A percentile compares a stretch with the other conserved stretches of the same genome.
Conservation (phyloP, 2,113 vertebrate genomes). For the Dromaius novaehollandiae region DNA sequence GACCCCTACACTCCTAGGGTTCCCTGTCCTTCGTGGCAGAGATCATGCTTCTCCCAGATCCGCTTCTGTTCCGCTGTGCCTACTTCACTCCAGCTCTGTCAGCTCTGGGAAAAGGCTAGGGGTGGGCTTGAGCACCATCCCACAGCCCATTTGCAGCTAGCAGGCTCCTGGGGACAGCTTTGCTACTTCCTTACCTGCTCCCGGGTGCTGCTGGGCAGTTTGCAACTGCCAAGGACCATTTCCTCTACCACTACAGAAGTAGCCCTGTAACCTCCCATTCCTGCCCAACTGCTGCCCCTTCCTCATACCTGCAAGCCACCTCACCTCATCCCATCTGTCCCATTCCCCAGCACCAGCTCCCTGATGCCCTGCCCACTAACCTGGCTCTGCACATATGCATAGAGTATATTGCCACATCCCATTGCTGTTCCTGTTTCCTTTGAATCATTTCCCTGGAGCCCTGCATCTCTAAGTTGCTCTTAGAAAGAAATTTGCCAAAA, state of each 20-base stretch:
- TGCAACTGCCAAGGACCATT: background rate
- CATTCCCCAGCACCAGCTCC: background rate
- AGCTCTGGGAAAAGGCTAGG: background rate
- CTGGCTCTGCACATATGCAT: rapidly evolving
- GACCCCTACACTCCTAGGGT: rapidly evolving
- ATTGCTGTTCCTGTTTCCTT: background rate
- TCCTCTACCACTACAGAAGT: background rate
- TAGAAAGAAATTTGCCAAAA: slow-evolving; percentile 47
- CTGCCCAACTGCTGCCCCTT: background rate
- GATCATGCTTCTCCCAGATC: background rate
- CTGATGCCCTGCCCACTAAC: rapidly evolving
- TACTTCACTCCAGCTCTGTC: background rate
- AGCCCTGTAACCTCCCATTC: background rate
- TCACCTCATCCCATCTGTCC: background rate
- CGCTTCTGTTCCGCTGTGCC: background rate
- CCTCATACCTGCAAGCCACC: background rate
- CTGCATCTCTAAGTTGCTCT: slow-evolving; percentile 17
- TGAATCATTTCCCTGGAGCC: background rate
- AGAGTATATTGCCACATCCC: background rate
- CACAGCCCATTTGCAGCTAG: background rate
- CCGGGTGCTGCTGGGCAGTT: background rate
- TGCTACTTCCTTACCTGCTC: background rate
- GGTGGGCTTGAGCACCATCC: background rate
- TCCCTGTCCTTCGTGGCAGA: background rate
- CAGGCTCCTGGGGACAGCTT: background rate